A percentile compares a stretch with the other conserved stretches of the same genome.
Evolutionary conservation across 2,113 vertebrate species (phyloP).

Genomic region (Myotis brandtii): DNA sequence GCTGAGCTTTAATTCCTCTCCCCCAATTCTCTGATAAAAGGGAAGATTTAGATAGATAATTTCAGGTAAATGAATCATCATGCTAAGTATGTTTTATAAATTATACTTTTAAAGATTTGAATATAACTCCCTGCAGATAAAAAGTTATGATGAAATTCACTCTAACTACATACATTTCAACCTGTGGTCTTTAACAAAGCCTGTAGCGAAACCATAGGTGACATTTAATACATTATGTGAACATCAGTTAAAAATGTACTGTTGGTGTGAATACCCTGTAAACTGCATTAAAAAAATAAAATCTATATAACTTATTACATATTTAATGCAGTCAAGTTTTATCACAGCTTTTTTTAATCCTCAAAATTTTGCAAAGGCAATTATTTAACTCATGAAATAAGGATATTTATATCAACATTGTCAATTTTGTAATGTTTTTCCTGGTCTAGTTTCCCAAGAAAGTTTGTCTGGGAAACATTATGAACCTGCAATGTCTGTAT

Average conservation of each 20-base stretch:
- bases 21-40: background rate
- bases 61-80: conserved; percentile 23
- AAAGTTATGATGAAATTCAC: conserved; percentile 29
- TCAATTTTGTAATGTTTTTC: background rate
- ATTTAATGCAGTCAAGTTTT: background rate
- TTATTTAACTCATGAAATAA: conserved; percentile 46
- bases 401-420: conserved; percentile 1
- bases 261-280: background rate
- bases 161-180: background rate
- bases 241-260: background rate
- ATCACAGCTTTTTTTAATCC: background rate
- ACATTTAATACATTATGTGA: background rate
- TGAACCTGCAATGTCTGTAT: background rate
- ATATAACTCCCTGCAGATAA: background rate
- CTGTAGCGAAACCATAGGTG: background rate
- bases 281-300: background rate
- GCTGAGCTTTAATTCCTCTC: background rate
- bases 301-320: background rate
- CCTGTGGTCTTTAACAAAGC: conserved; percentile 3
- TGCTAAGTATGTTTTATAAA: background rate
- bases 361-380: conserved; percentile 15
- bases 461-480: background rate
- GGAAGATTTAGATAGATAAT: background rate
- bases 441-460: background rate
- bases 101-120: background rate